Conservation (phyloP, 2,797 vertebrate genomes). For the Catostomus latipinnis region DNA sequence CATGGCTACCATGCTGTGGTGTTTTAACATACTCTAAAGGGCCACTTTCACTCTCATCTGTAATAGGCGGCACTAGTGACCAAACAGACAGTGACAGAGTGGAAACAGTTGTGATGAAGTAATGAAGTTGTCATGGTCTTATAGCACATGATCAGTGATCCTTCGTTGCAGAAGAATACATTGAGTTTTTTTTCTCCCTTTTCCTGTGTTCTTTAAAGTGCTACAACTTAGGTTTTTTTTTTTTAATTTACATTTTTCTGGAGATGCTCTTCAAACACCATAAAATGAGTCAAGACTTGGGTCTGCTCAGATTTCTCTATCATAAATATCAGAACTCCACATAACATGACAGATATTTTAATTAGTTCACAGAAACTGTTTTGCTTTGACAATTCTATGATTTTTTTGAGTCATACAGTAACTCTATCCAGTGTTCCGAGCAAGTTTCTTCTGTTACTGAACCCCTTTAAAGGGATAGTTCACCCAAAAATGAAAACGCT, state of each 20-base stretch:
- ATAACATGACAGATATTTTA: slow-evolving; percentile 28
- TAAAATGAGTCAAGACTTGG: slow-evolving; percentile 10
- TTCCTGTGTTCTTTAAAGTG: slow-evolving; percentile 36
- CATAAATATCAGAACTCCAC: slow-evolving; percentile 11
- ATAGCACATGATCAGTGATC: slow-evolving; percentile 40
- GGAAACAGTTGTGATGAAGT: slow-evolving; percentile 28
- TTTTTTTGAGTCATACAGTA: slow-evolving; percentile 31
- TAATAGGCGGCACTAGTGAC: slow-evolving; percentile 56
- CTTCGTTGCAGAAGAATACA: slow-evolving; percentile 49
- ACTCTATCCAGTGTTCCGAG: slow-evolving; percentile 29
- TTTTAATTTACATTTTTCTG: slow-evolving; percentile 35
- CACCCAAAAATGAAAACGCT: too few species aligned
- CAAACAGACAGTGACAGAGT: slow-evolving; percentile 53
- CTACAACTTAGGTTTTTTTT: slow-evolving; percentile 34
- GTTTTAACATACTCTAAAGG: slow-evolving; percentile 42
- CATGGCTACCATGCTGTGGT: slow-evolving; percentile 18
- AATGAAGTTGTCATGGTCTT: slow-evolving; percentile 36
- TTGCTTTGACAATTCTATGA: slow-evolving; percentile 39
- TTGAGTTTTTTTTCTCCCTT: slow-evolving; percentile 31
- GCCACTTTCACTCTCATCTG: slow-evolving; percentile 42
- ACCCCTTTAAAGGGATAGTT: slow-evolving; percentile 4
- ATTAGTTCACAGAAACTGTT: slow-evolving; percentile 3
- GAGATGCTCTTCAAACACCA: slow-evolving; percentile 25
- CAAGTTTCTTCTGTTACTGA: slow-evolving; percentile 30
- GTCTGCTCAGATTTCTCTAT: neutral